These are phyloP conservation scores for Edolisoma coerulescens DNA, from an alignment of 2,113 vertebrate species.

Conservation along the genomic window DNA sequence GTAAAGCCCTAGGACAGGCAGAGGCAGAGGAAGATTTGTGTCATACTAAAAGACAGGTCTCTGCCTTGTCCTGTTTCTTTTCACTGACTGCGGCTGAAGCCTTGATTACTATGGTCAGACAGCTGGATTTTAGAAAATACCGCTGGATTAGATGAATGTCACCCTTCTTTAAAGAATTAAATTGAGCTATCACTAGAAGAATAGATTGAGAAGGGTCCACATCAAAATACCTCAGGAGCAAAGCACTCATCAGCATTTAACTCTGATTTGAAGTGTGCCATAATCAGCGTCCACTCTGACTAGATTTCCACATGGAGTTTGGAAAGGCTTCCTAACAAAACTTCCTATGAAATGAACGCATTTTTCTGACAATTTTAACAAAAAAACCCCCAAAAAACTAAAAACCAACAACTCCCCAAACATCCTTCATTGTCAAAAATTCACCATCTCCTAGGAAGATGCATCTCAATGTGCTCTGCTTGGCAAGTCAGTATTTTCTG, in stretches of 20 bases:
- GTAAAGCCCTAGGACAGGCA: not conserved
- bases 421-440: not conserved
- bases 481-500: not conserved
- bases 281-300: not conserved
- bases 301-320: not conserved
- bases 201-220: not conserved
- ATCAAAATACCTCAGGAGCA: not conserved
- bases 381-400: no score
- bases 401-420: accelerated
- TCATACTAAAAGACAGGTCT: not conserved
- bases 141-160: not conserved
- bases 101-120: not conserved
- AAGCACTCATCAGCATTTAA: not conserved
- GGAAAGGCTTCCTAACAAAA: not conserved
- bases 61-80: not conserved
- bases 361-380: not conserved
- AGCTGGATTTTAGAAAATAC: not conserved
- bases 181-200: not conserved
- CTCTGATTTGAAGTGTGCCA: not conserved
- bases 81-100: not conserved
- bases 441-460: not conserved
- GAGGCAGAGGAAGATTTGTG: not conserved
- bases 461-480: not conserved
- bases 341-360: not conserved
- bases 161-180: not conserved